Conservation (phyloP, 1,140 invertebrate genomes). For the Arion vulgaris region DNA sequence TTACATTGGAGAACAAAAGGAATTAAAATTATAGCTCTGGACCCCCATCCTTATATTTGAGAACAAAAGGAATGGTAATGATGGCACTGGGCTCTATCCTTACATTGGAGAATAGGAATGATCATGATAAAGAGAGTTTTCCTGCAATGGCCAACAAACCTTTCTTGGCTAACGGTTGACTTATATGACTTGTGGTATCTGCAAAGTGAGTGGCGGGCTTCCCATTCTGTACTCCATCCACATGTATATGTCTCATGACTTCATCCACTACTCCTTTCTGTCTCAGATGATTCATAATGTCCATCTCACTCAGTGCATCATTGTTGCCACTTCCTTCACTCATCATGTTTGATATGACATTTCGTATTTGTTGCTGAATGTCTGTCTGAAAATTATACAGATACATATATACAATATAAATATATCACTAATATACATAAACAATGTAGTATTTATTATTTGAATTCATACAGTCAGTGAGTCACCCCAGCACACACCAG, state of each 20-base stretch:
- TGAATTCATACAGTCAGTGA: too few relatives aligned
- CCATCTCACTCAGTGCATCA: conserved; percentile 57
- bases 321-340: conserved; percentile 48
- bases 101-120: too few relatives aligned
- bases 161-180: conserved; percentile 51
- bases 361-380: conserved; percentile 62
- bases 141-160: conserved; percentile 41
- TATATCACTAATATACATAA: too few relatives aligned
- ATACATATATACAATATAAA: too few relatives aligned
- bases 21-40: too few relatives aligned
- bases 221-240: conserved; percentile 45
- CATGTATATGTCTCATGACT: conserved; percentile 63
- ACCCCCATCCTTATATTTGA: too few relatives aligned
- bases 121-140: too few relatives aligned
- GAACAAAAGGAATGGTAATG: too few relatives aligned
- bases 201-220: conserved; percentile 61
- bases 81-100: too few relatives aligned
- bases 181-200: conserved; percentile 57
- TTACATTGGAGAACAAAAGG: too few relatives aligned
- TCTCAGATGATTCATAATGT: conserved; percentile 61
- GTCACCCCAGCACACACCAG: too few relatives aligned
- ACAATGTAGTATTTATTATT: too few relatives aligned
- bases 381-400: conserved; percentile 66
- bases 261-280: conserved; percentile 67
- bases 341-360: conserved; percentile 61